Base-by-base conservation (phyloP, 2,797 vertebrate genomes). In the Enteromius viviparus region DNA sequence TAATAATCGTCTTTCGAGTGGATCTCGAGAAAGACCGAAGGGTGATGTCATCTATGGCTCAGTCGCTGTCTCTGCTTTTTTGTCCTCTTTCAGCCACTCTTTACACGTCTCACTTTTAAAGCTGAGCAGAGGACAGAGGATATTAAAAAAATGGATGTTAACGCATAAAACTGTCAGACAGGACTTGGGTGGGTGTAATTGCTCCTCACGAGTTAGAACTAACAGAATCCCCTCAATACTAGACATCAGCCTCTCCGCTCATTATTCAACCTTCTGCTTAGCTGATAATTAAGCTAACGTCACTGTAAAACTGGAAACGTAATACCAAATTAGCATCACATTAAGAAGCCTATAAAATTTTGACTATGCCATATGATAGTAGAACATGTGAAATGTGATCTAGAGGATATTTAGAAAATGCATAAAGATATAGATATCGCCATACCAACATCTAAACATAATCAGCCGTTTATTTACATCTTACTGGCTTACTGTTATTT, bases 271-370 rank as follows among this genome's bases (percentile, higher is more conserved):
- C 89, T 87, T 87, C 90, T 91, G 91, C 87, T 92, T 84, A 88
- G 86, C 87, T 60, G 21, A 49, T 62, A 34, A 49, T 62, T 81
- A 58, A 72, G 23, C 3, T 19, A 47, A 11, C 32, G 26, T 60
- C 4, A 6, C 37, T 62, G 91, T 92, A 92, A 94, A 91, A 89
- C 88, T 88, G 81, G 87, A 87, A 90, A 88, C 87, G 72, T 89
- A 87, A 89, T 87, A 89, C 89, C 89, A 93, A 94, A 94, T 94
- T 93, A 94, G 91, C 87, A 75, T 86, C 91, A 88, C 91, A 94
- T 94, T 94, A 91, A 94, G 90, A 72, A 90, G 89, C 87, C 89
- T 90, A 82, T 94, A 91, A 94, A 93, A 93, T 90, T 92, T 90
- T 89, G 88, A 91, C 89, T 90, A 91, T 91, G 90, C 87, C 89